Evolutionary conservation across 2,797 vertebrate species (phyloP), one percentile per base, ranked within the genome.

Genomic region (Myotis vivesi): DNA sequence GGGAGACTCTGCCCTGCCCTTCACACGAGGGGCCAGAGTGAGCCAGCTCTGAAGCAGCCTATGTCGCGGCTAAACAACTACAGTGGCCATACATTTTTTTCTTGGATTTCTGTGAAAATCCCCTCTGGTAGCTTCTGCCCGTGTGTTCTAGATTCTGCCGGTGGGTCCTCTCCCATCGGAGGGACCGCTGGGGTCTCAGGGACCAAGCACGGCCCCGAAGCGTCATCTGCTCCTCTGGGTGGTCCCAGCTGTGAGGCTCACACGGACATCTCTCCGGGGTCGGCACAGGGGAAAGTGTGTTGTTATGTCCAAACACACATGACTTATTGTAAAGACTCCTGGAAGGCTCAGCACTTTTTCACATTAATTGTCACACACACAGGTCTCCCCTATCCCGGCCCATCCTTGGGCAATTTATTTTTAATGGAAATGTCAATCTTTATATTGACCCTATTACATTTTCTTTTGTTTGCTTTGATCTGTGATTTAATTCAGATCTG

Each of bases 391-490:
- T 38, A 36, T 64, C 8, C 38, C 3, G 36, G 36, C 23, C 49
- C 68, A 53, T 62, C 57, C 11, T 51, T 95, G 13, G 12, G 16
- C 4, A 69, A 86, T 28, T 62, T 66, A 69, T 33, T 59, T 79
- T 92, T 77, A 51, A 73, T 66, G 19, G 23, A 89, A 46, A 12
- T 73, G 7, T 53, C 41, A 36, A 41, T 6, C 3, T 89, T 89
- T 75, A 44, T 22, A 75, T 44, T 6, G 30, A 71, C 11, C 16
- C 36, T 57, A 22, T 69, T 92, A 89, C 9, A 41, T 86, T 92
- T 89, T 5, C 16, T 79, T 55, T 66, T 81, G 7, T 64, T 95
- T 69, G 49, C 25, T 89, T 93, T 55, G 22, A 92, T 96, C 51
- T 89, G 81, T 8, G 49, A 30, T 59, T 82, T 20, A 44, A 79